These are phyloP conservation scores for Crotalus tigris DNA, from an alignment of 2,113 vertebrate genomes.

Conservation along the genomic window DNA sequence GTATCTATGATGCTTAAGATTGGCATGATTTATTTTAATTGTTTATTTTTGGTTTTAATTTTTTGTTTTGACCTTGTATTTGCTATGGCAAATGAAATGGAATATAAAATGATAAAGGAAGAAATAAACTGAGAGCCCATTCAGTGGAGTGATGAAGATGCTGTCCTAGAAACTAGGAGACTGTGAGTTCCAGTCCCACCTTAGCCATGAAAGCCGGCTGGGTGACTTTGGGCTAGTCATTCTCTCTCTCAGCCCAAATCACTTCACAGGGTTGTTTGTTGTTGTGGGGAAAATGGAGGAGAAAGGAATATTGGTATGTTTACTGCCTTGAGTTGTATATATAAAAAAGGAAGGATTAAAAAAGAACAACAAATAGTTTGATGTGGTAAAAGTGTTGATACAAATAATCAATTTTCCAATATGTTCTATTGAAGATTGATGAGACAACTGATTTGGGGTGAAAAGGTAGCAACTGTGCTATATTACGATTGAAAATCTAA, in stretches of 20 bases:
- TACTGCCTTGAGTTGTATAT: too few species aligned
- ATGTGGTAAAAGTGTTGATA: neutral
- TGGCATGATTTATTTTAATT: neutral
- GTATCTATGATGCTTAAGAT: neutral
- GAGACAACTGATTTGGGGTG: neutral
- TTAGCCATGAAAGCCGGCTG: too few species aligned
- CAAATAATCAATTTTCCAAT: neutral
- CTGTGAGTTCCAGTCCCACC: too few species aligned
- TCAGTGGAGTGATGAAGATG: too few species aligned
- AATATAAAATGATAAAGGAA: neutral
- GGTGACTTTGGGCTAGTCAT: too few species aligned
- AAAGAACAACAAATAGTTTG: neutral
- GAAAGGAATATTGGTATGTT: too few species aligned
- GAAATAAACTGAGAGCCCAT: neutral
- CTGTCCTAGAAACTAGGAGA: too few species aligned
- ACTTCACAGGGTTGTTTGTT: too few species aligned
- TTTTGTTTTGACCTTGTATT: neutral
- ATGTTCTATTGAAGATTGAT: neutral
- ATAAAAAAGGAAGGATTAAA: too few species aligned
- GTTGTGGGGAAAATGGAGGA: too few species aligned
- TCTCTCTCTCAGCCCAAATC: too few species aligned
- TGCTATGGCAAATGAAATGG: too few species aligned
- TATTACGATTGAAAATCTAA: neutral
- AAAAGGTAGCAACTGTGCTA: neutral
- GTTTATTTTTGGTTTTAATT: neutral